Percentiles rank a stretch among this genome's conserved stretches.
These are phyloP conservation scores for Nemoura dubitans DNA, from an alignment of 2,888 invertebrate genomes.

Conservation along the genomic window DNA sequence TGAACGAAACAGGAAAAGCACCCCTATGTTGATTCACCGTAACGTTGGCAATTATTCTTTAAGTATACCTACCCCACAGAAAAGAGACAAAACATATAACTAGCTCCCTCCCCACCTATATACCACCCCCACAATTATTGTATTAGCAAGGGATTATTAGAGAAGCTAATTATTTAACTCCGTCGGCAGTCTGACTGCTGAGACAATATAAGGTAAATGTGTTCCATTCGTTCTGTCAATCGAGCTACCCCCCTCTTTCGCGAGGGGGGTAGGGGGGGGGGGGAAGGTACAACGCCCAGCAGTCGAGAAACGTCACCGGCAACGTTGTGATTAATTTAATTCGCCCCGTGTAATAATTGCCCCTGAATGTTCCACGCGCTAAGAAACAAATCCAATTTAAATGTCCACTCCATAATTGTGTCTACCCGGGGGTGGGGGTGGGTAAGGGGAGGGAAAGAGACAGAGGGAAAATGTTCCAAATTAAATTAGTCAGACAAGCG, in stretches of 20 bases:
- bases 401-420: slow-evolving; percentile 21
- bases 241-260: no score
- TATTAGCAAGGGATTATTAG: background rate
- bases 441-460: background rate
- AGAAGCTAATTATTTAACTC: slow-evolving; percentile 1
- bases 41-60: background rate
- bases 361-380: background rate
- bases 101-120: background rate
- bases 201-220: background rate
- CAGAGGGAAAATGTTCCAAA: background rate
- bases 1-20: no score
- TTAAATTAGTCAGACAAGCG: slow-evolving; percentile 22
- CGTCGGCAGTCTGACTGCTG: background rate
- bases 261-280: no score
- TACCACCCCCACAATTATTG: background rate
- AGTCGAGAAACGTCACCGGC: background rate
- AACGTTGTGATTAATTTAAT: background rate
- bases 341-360: background rate
- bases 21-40: no score
- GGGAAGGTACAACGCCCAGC: no score
- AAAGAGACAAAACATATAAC: background rate
- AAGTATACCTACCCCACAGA: background rate
- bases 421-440: background rate
- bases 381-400: slow-evolving; percentile 24
- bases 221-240: background rate